A percentile compares a stretch with the other conserved stretches of the same genome.
phyloP scores from a whole-genome alignment of 2,888 invertebrate species.

The Cistogaster globosa region DNA sequence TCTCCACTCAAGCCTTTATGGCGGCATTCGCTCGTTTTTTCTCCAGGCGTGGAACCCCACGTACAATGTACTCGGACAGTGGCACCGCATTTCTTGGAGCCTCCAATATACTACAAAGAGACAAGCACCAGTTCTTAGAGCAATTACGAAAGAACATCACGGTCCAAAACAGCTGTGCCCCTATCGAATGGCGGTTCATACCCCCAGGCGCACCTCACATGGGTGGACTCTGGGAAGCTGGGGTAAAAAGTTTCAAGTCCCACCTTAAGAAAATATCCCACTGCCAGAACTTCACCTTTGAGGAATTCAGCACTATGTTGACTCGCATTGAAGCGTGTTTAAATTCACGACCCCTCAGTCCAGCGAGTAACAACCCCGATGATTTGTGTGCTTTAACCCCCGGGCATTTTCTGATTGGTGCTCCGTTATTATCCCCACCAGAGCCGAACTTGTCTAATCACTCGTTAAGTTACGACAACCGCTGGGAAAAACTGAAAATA shows the following conservation, averaged over 20 bases:
- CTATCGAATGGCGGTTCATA: slow-evolving; percentile 22
- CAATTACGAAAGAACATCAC: background rate
- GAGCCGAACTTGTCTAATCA: slow-evolving; percentile 4
- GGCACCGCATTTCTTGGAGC: slow-evolving; percentile 7
- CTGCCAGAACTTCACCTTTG: slow-evolving; percentile 1
- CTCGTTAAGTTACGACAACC: background rate
- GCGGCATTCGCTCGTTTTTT: slow-evolving; percentile 18
- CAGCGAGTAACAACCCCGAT: background rate
- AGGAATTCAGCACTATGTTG: slow-evolving; percentile 23
- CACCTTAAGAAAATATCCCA: background rate
- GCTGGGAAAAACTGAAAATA: slow-evolving; percentile 17
- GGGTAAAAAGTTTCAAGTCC: slow-evolving; percentile 14
- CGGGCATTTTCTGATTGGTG: slow-evolving; percentile 25
- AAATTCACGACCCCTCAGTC: slow-evolving; percentile 21
- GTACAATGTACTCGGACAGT: background rate
- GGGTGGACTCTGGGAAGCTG: slow-evolving; percentile 34
- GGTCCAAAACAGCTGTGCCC: background rate
- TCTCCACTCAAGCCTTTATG: slow-evolving; percentile 6
- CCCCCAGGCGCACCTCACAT: slow-evolving; percentile 41
- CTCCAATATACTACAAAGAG: background rate
- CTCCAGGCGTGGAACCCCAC: background rate
- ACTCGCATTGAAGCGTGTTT: slow-evolving; percentile 21
- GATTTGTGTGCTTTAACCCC: slow-evolving; percentile 20
- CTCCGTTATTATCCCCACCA: background rate
- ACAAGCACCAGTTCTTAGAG: background rate